Evolutionary conservation across 2,888 invertebrate species (phyloP).

Genomic region (Amiota minor): DNA sequence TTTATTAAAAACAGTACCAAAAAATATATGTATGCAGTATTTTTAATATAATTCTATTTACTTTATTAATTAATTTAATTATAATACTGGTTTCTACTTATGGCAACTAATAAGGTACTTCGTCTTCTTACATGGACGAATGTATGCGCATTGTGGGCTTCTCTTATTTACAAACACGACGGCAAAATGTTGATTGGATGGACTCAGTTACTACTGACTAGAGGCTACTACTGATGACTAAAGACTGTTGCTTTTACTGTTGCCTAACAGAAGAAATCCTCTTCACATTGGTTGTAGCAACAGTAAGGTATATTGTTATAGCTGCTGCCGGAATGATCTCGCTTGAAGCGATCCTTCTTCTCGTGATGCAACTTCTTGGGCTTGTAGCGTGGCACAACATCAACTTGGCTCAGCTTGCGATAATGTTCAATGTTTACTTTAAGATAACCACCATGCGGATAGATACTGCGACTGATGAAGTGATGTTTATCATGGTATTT

Average conservation of each 20-base stretch:
- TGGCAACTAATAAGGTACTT: slow-evolving; percentile 56
- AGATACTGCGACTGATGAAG: slow-evolving; percentile 63
- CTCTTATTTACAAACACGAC: no score
- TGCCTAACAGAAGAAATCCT: slow-evolving; percentile 68
- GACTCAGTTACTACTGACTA: slow-evolving; percentile 50
- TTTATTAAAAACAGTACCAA: no score
- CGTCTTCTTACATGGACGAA: slow-evolving; percentile 59
- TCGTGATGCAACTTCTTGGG: slow-evolving; percentile 57
- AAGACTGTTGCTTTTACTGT: neutral
- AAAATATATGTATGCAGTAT: no score
- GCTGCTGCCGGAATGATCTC: slow-evolving; percentile 53
- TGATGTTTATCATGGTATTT: slow-evolving; percentile 58
- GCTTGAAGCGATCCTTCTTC: slow-evolving; percentile 62
- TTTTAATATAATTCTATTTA: neutral
- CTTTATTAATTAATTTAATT: neutral
- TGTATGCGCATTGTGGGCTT: slow-evolving; percentile 52
- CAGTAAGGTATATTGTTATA: slow-evolving; percentile 67
- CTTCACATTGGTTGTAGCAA: slow-evolving; percentile 66
- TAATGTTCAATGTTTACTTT: slow-evolving; percentile 65
- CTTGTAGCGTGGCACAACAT: slow-evolving; percentile 68
- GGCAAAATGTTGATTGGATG: slow-evolving; percentile 43
- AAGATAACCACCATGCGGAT: slow-evolving; percentile 69
- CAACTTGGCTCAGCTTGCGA: slow-evolving; percentile 58
- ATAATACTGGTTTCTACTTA: slow-evolving; percentile 48
- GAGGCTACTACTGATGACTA: slow-evolving; percentile 19